Percentiles rank a stretch among this genome's conserved stretches.
Evolutionary conservation across 2,113 vertebrate genomes (phyloP).

Genomic region (Melanostigma gelatinosum): DNA sequence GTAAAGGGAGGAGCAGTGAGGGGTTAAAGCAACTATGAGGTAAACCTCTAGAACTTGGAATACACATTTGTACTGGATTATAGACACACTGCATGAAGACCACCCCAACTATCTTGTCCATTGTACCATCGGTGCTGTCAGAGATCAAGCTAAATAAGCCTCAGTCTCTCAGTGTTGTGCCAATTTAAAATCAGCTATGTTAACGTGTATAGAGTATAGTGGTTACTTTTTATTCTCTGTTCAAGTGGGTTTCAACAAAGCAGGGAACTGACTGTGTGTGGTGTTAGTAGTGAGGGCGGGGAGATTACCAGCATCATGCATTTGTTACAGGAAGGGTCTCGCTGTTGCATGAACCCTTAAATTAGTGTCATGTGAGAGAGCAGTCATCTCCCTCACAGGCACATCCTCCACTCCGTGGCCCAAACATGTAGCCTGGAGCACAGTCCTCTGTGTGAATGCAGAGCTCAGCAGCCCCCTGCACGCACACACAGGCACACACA

Average conservation of each 20-base stretch:
- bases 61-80: background rate
- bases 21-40: background rate
- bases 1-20: conserved; percentile 30
- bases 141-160: background rate
- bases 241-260: conserved; percentile 17
- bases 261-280: conserved; percentile 19
- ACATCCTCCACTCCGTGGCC: conserved; percentile 35
- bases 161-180: background rate
- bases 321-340: conserved; percentile 9
- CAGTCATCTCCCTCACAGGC: conserved; percentile 32
- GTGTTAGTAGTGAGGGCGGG: background rate
- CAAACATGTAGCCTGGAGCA: conserved; percentile 45
- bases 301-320: background rate
- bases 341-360: background rate
- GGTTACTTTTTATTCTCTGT: background rate
- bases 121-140: too few relatives aligned
- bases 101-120: background rate
- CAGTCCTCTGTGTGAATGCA: conserved; percentile 16
- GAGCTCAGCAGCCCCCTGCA: background rate
- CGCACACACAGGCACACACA: conserved; percentile 17
- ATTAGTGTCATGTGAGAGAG: conserved; percentile 53
- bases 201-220: background rate
- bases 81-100: background rate
- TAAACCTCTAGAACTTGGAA: background rate
- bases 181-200: background rate